Evolutionary conservation across 1,140 invertebrate genomes (phyloP), one percentile per base, ranked within the genome.

Genomic region (Phocides pigmalion): DNA sequence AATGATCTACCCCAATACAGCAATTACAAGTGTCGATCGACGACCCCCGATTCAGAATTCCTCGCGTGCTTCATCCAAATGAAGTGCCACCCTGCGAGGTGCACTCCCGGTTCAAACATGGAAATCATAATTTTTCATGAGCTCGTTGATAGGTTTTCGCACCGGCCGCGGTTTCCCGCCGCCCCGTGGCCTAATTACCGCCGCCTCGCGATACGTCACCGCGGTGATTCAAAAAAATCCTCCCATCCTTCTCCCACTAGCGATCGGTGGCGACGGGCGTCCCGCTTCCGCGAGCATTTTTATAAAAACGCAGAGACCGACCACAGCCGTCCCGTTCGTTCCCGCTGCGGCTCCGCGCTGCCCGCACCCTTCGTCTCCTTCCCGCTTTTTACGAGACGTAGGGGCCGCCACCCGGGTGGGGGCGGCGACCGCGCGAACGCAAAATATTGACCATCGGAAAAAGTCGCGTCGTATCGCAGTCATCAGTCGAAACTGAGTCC

Each of bases 401-500:
- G 88, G 86, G 87, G 84, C 89, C 84, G 81, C 87, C 85, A 87
- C 87, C 87, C 86, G 85, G 82, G 90, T 86, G 88, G 83, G 89
- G 84, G 82, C 83, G 82, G 84, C 86, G 84, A 87, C 84, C 85
- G 82, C 86, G 84, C 84, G 84, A 89, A 92, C 89, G 86, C 88
- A 90, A 92, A 92, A 92, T 92, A 92, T 92, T 92, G 91, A 92
- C 90, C 91, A 92, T 92, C 88, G 91, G 91, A 92, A 92, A 92
- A 92, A 92, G 91, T 92, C 90, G 87, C 87, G 83, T 92, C 89
- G 89, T 89, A 88, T 88, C 86, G 82, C 87, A 92, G 88, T 90
- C 91, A 92, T 91, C 91, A 92, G 91, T 92, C 90, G 90, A 91
- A 92, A 90, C 84, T 78, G 87, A 89, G 84, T 88, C 88, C 82